Base-by-base conservation (phyloP, 2,113 vertebrate species). In the Dasypus novemcinctus region DNA sequence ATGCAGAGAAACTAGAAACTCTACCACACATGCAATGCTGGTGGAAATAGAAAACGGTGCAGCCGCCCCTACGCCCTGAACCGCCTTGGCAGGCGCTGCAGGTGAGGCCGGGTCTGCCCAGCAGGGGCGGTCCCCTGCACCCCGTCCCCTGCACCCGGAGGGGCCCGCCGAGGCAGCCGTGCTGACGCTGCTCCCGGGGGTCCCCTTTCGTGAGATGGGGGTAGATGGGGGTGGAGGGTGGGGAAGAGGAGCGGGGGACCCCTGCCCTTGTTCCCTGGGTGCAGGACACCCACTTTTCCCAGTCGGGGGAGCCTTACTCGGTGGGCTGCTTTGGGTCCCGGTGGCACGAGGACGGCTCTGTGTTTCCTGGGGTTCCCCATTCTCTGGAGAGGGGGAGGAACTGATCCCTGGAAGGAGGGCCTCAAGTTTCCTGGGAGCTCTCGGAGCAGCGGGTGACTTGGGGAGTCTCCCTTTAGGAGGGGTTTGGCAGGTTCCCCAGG, bases 221-320 rank as follows among this genome's bases (percentile, higher is more conserved):
- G 43, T 66, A n/a, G 69, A 68, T 75, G 75, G 41, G 15, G 29
- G 38, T 12, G n/a, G n/a, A 6, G 61, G 38, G 10, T 9, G 71
- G 89, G 93, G 61, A n/a, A n/a, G n/a, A n/a, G n/a, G n/a, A n/a
- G n/a, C n/a, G 92, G 79, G 68, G 69, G 89, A 91, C 78, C 52
- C 43, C 68, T 1, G 27, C 38, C 82, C 64, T 75, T 4, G 38
- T 83, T 89, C 75, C 64, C 52, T 63, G 75, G 36, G 20, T 36
- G 63, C 61, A 43, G 46, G 17, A 38, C 33, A 72, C 78, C 91
- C 91, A 3, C 4, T 57, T 79, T 92, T 91, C 57, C 74, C 41
- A 11, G 36, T 57, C 54, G 10, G 27, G 43, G 9, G 43, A 46
- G 5, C 43, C 43, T 46, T 46, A 46, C 9, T 46, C 43, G 9